Conservation (phyloP, 2,888 invertebrate genomes). For the Nomada ruficornis region DNA sequence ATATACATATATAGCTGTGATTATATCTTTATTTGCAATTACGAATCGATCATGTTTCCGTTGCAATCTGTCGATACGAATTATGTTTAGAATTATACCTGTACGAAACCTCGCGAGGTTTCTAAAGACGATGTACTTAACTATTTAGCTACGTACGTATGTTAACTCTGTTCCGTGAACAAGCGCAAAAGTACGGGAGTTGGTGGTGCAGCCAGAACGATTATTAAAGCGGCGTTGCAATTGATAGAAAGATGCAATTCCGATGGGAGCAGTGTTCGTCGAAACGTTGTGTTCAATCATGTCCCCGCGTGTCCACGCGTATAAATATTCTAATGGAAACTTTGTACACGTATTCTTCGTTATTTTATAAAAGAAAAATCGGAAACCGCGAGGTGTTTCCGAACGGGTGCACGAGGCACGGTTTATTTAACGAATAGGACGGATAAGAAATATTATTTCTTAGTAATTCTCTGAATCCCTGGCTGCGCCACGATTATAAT, state of each 20-base stretch:
- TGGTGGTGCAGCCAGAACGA: slow-evolving; percentile 44
- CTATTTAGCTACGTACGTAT: neutral
- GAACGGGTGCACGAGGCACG: no score
- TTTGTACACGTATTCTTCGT: neutral
- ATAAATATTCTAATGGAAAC: no score
- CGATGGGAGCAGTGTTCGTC: neutral
- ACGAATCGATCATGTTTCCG: neutral
- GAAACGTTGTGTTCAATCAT: neutral
- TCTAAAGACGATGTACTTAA: slow-evolving; percentile 38
- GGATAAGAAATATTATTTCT: neutral
- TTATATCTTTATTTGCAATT: neutral
- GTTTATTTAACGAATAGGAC: neutral
- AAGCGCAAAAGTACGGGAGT: slow-evolving; percentile 13
- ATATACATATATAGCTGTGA: no score
- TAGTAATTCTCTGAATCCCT: slow-evolving; percentile 9
- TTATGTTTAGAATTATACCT: slow-evolving; percentile 9
- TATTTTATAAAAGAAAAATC: neutral
- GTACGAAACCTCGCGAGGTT: neutral
- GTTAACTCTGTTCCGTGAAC: slow-evolving; percentile 46
- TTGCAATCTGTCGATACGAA: neutral
- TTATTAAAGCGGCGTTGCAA: no score
- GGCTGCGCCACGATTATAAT: slow-evolving; percentile 26
- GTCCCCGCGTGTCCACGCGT: neutral
- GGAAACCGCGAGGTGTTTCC: no score
- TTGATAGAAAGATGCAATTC: no score